phyloP scores from a whole-genome alignment of 2,888 invertebrate genomes.

The Nasonovia ribisnigri region DNA sequence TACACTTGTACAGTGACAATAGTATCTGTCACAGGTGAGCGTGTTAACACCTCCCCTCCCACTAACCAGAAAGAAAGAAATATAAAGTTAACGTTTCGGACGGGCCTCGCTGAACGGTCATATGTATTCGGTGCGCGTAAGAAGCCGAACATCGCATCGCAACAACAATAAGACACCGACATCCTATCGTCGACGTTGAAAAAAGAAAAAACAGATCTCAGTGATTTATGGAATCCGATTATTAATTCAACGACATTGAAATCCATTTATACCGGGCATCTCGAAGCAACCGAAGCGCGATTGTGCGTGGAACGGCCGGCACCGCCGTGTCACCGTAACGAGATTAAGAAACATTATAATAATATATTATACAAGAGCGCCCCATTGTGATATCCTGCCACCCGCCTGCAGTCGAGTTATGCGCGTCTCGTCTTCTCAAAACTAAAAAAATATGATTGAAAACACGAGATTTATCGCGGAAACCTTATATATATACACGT shows the following conservation, averaged over 20 bases:
- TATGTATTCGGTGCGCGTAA: not conserved
- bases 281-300: not conserved
- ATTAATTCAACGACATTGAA: conserved; percentile 9
- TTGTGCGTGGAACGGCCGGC: not conserved
- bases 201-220: not conserved
- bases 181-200: not conserved
- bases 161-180: not conserved
- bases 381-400: conserved; percentile 35
- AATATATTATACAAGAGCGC: not conserved
- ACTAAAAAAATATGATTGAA: conserved; percentile 53
- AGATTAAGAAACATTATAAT: conserved; percentile 46
- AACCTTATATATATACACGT: not conserved
- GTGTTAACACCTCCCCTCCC: too few relatives aligned
- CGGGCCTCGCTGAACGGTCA: not conserved
- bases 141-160: not conserved
- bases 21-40: not conserved
- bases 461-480: conserved; percentile 27
- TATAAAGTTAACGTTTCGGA: not conserved
- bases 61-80: not conserved
- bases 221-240: conserved; percentile 28
- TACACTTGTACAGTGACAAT: not conserved
- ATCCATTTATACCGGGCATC: not conserved
- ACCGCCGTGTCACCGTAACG: conserved; percentile 41
- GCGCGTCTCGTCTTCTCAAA: not conserved
- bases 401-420: not conserved